Percentiles rank a stretch among this genome's conserved stretches.
Conservation (phyloP, 2,797 vertebrate genomes). For the Antennarius maculatus region DNA sequence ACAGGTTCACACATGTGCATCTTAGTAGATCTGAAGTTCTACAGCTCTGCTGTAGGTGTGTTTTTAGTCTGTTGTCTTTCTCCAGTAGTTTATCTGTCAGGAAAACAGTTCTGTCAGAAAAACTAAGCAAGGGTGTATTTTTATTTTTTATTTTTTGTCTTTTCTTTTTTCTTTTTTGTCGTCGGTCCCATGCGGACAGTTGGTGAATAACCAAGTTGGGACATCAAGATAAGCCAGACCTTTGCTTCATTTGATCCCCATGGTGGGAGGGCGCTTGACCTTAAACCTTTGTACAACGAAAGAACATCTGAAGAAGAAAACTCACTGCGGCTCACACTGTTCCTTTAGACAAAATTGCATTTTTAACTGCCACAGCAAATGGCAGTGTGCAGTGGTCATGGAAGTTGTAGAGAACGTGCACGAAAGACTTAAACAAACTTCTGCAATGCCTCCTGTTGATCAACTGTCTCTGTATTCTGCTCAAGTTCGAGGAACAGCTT, state of each 20-base stretch:
- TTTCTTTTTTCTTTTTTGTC: too few relatives aligned
- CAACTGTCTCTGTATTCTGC: neutral
- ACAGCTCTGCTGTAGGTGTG: constrained; percentile 2
- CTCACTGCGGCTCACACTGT: neutral
- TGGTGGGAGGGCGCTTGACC: constrained; percentile 45
- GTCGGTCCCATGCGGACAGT: neutral
- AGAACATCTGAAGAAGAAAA: constrained; percentile 23
- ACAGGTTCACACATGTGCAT: constrained; percentile 27
- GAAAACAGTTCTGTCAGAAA: neutral
- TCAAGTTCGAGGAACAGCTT: neutral
- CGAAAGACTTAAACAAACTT: neutral
- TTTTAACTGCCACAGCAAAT: neutral
- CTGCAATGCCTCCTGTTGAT: neutral
- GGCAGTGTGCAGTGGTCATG: neutral
- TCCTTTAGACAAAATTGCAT: constrained; percentile 12
- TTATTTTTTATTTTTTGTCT: neutral
- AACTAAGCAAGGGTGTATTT: neutral
- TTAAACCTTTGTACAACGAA: constrained; percentile 42
- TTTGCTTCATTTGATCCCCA: constrained; percentile 29
- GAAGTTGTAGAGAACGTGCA: neutral
- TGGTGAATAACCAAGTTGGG: constrained; percentile 15
- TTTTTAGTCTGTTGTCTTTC: neutral
- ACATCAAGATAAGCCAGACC: constrained; percentile 23
- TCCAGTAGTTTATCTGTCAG: neutral
- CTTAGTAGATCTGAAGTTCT: constrained; percentile 8